These are phyloP conservation scores for Fragum whitleyi DNA, from an alignment of 2,888 invertebrate species.

Conservation along the genomic window DNA sequence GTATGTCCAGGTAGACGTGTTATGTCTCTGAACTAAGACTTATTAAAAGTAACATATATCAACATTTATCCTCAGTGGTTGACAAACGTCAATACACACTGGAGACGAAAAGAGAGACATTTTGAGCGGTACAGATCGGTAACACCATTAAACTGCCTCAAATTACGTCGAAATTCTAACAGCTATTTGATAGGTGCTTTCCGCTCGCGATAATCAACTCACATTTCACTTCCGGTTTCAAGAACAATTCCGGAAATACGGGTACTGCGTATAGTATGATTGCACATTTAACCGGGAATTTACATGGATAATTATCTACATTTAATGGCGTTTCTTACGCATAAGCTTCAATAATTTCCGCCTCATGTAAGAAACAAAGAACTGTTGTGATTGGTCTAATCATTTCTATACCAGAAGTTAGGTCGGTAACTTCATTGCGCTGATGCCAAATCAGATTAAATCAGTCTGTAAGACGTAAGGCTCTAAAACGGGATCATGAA, in stretches of 20 bases:
- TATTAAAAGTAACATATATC: no score
- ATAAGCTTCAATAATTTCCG: conserved; percentile 6
- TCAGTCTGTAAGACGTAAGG: no score
- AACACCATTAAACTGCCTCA: conserved; percentile 6
- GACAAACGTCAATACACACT: no score
- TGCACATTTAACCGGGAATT: conserved; percentile 9
- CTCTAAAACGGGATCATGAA: no score
- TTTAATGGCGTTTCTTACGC: background rate
- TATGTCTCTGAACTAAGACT: no score
- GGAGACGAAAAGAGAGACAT: no score
- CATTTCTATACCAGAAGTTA: no score
- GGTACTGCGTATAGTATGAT: conserved; percentile 19
- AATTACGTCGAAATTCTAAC: conserved; percentile 10
- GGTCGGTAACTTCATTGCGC: no score
- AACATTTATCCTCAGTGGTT: no score
- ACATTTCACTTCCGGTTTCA: conserved; percentile 18
- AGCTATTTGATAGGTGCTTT: conserved; percentile 24
- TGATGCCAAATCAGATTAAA: no score
- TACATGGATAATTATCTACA: conserved; percentile 7
- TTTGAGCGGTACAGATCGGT: background rate
- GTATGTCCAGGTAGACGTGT: no score
- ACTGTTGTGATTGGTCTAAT: background rate
- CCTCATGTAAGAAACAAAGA: background rate
- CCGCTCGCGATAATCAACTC: conserved; percentile 27
- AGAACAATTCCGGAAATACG: conserved; percentile 19